Evolutionary conservation across 2,797 vertebrate species (phyloP), one percentile per base, ranked within the genome.

Genomic region (Gymnothorax javanicus): DNA sequence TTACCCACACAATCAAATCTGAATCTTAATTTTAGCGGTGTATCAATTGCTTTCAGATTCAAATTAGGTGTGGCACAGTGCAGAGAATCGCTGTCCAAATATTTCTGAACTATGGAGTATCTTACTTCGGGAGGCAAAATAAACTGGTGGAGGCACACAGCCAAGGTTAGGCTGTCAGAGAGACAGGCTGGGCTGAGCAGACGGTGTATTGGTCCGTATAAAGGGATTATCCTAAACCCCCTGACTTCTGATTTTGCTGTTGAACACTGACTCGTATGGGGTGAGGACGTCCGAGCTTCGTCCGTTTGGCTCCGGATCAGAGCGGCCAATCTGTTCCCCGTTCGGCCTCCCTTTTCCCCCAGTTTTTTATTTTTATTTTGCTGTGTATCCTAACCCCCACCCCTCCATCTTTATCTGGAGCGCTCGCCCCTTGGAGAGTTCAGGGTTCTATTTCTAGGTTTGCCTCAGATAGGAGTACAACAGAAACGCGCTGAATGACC

Each of bases 191-290:
- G 11, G n/a, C 25, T 27, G 83, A 71, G 73, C 90, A 91, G 91
- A 91, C 88, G 89, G 92, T 90, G 88, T 89, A 92, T 89, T 87
- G 88, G 88, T 83, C 90, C 90, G 84, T 91, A 82, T 91, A 86
- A 92, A 82, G 88, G 91, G 92, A 93, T 93, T 91, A 93, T 81
- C 82, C 62, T 86, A 87, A 75, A 91, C 90, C 90, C 90, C 90
- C 91, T 90, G 90, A 89, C 89, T 87, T 81, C 87, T 90, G 90
- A 90, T 91, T 90, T 90, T 84, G 90, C 90, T 87, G 88, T 43
- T 91, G 91, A 91, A 87, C 89, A 91, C 88, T 89, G 82, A 82
- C 84, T n/a, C 20, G 86, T 23, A 15, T 20, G 6, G 73, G 9
- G 54, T 77, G 69, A 33, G 71, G 64, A 33, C 9, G 83, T 25